Evolutionary conservation across 92 coral and sea anemone genomes (phyloP).

Genomic region (Zoanthus sansibaricus): DNA sequence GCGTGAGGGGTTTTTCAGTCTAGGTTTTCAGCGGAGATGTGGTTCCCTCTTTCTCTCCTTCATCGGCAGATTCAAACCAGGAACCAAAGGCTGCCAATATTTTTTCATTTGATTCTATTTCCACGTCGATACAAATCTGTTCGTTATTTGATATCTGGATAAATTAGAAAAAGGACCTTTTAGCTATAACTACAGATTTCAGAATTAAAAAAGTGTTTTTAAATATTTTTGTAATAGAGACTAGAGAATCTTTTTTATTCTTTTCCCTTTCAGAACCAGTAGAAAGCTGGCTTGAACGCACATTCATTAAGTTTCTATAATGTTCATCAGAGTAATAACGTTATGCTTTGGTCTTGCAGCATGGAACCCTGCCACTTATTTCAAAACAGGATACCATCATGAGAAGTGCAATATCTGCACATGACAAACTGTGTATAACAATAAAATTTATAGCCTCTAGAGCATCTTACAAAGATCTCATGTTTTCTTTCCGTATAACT

Average conservation of each 20-base stretch:
- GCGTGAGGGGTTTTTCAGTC: constrained; percentile 11
- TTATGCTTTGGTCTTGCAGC: constrained; percentile 53
- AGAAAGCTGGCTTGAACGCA: constrained; percentile 50
- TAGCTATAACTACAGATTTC: constrained; percentile 5
- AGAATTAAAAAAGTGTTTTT: constrained; percentile 16
- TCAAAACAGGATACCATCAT: constrained; percentile 59
- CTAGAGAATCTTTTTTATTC: constrained; percentile 18
- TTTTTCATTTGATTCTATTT: constrained; percentile 4
- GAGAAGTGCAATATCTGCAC: constrained; percentile 58
- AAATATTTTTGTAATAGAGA: background rate
- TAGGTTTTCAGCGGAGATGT: constrained; percentile 14
- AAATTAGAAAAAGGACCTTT: background rate
- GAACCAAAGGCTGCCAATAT: constrained; percentile 17
- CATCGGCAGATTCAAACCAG: constrained; percentile 34
- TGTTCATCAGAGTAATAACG: constrained; percentile 21
- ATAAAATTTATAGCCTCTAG: too few relatives aligned
- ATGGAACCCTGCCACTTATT: constrained; percentile 52
- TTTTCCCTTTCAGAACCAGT: constrained; percentile 21
- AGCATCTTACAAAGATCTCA: too few relatives aligned
- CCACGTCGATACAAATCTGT: too few relatives aligned
- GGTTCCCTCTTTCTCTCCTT: constrained; percentile 21
- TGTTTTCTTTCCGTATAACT: too few relatives aligned
- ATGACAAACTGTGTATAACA: too few relatives aligned
- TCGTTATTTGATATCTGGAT: constrained; percentile 1
- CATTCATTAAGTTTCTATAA: constrained; percentile 41